phyloP scores from a whole-genome alignment of 2,888 invertebrate genomes.

The Drosophila eohydei region DNA sequence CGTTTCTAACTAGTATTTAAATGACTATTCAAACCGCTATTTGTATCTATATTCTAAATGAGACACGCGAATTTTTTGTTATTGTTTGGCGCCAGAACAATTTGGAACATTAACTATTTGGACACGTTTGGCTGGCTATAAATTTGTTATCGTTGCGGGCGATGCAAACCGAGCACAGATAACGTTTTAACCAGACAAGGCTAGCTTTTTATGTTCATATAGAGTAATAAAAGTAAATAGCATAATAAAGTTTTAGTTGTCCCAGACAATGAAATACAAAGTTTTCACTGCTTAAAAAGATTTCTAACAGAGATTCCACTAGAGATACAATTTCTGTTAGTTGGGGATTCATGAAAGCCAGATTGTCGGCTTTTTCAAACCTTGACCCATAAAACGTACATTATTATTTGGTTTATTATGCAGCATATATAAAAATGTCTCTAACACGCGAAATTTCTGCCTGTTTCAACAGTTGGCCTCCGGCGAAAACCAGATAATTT shows the following conservation, averaged over 20 bases:
- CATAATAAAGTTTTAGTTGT: conserved; percentile 20
- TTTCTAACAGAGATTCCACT: neutral
- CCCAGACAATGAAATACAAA: neutral
- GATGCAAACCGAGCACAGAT: conserved; percentile 8
- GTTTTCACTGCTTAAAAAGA: neutral
- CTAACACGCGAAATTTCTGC: neutral
- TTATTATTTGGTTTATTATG: neutral
- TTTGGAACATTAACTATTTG: neutral
- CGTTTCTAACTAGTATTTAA: conserved; percentile 13
- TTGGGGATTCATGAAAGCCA: neutral
- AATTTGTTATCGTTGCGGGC: conserved; percentile 2
- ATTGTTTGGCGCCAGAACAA: neutral
- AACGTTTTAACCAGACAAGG: conserved; percentile 14
- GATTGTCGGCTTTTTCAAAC: conserved; percentile 4
- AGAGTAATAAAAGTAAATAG: conserved; percentile 1
- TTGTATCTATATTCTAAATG: neutral
- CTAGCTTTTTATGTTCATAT: neutral
- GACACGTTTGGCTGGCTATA: conserved; percentile 1
- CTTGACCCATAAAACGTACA: conserved; percentile 24
- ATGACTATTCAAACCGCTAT: neutral
- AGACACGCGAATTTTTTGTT: neutral
- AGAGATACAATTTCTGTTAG: neutral
- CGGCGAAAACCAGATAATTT: conserved; percentile 3
- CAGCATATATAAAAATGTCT: neutral
- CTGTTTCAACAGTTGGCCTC: conserved; percentile 12